These are phyloP conservation scores for Orchesellides sinensis DNA, from an alignment of 2,888 invertebrate species.

Conservation along the genomic window DNA sequence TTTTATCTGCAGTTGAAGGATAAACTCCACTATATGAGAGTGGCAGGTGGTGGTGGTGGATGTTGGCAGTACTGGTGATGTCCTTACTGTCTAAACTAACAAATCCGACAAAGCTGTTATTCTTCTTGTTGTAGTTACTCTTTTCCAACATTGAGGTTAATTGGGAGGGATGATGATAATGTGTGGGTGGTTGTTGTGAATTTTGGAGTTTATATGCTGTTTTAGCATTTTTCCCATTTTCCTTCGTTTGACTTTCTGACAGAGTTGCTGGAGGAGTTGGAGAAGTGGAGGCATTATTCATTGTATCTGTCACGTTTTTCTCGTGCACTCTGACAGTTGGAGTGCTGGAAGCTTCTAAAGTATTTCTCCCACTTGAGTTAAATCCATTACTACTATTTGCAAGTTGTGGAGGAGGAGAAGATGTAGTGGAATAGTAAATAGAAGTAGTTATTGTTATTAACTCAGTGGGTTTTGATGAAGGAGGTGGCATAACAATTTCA, in stretches of 20 bases:
- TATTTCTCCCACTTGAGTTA: conserved; percentile 6
- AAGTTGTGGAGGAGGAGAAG: background rate
- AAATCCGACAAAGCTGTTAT: conserved; percentile 1
- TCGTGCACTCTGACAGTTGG: background rate
- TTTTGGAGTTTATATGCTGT: no score
- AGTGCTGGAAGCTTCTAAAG: background rate
- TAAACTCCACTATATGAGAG: conserved; percentile 24
- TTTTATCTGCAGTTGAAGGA: conserved; percentile 30
- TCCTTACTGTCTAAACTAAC: no score
- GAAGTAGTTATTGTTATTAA: conserved; percentile 10
- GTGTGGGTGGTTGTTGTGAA: conserved; percentile 40
- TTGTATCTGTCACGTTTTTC: conserved; percentile 3
- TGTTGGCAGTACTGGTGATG: background rate
- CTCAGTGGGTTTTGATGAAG: conserved; percentile 5
- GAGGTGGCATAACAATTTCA: conserved; percentile 37
- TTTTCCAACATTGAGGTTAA: conserved; percentile 4
- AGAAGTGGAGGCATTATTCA: conserved; percentile 13
- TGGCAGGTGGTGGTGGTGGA: conserved; percentile 36
- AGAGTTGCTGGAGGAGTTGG: background rate
- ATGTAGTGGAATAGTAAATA: background rate
- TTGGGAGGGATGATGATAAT: conserved; percentile 13
- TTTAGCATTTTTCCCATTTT: conserved; percentile 14
- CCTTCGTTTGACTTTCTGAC: conserved; percentile 23
- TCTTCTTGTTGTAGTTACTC: conserved; percentile 9
- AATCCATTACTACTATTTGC: no score